Percentiles rank a stretch among this genome's conserved stretches.
These are phyloP conservation scores for Pollimyrus isidori DNA, from an alignment of 2,113 vertebrate genomes.

Conservation along the genomic window DNA sequence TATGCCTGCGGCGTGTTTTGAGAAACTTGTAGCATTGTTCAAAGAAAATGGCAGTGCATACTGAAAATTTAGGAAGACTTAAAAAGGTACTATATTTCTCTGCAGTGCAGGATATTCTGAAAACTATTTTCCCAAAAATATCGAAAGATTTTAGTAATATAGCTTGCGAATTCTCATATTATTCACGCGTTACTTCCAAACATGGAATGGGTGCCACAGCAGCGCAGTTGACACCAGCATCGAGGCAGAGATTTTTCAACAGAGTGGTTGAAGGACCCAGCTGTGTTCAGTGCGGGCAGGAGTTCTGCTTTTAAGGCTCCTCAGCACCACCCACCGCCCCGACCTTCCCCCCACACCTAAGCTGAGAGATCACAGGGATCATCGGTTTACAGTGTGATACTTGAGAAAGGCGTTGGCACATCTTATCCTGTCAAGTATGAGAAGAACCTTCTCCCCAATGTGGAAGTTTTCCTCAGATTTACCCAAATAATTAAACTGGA, in stretches of 20 bases:
- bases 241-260: not conserved
- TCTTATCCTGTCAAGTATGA: not conserved
- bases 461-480: not conserved
- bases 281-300: not conserved
- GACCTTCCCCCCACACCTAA: not conserved
- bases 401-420: not conserved
- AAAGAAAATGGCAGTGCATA: not conserved
- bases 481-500: slow-evolving; percentile 1
- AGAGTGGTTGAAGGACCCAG: not conserved
- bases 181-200: not conserved
- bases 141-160: not conserved
- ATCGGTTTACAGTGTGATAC: not conserved
- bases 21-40: not conserved
- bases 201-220: too few species aligned
- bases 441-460: not conserved
- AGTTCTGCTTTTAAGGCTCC: not conserved
- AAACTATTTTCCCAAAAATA: not conserved
- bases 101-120: not conserved
- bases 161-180: not conserved
- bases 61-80: not conserved
- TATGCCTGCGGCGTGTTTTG: not conserved
- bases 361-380: not conserved
- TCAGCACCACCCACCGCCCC: not conserved
- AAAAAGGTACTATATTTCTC: not conserved
- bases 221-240: not conserved